phyloP scores from a whole-genome alignment of 2,113 vertebrate genomes.

The Leucoraja erinaceus region DNA sequence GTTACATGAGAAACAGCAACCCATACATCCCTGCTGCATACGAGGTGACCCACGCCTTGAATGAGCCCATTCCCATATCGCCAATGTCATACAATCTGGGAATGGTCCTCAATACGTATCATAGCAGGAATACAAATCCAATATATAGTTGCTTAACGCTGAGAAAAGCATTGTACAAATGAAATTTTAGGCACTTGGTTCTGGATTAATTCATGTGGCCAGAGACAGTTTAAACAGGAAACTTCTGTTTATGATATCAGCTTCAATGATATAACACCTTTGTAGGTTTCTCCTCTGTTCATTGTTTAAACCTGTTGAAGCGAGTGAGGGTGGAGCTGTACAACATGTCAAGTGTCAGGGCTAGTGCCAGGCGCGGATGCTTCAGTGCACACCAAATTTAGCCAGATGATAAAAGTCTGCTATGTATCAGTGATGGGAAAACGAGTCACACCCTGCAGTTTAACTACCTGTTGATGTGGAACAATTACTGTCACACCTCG shows the following conservation, averaged over 20 bases:
- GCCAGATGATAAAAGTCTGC: neutral
- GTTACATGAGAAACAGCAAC: too few species aligned
- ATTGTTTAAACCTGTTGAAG: neutral
- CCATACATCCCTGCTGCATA: too few species aligned
- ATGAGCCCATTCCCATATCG: too few species aligned
- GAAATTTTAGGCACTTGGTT: too few species aligned
- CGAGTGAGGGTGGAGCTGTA: neutral
- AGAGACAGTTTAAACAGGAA: neutral
- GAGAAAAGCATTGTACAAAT: too few species aligned
- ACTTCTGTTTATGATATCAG: neutral
- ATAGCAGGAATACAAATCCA: too few species aligned
- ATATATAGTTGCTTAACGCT: too few species aligned
- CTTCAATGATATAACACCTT: neutral
- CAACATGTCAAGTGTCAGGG: neutral
- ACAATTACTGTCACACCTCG: neutral
- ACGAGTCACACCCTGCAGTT: slow-evolving; percentile 16
- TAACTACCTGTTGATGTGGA: slow-evolving; percentile 3
- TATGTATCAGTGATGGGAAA: neutral
- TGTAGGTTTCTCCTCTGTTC: neutral
- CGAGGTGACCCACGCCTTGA: too few species aligned
- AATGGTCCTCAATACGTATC: too few species aligned
- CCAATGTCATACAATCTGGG: too few species aligned
- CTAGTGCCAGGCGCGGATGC: neutral
- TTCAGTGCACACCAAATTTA: neutral
- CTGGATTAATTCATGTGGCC: neutral